phyloP scores from a whole-genome alignment of 2,888 invertebrate genomes.

The Galerucella pusilla region DNA sequence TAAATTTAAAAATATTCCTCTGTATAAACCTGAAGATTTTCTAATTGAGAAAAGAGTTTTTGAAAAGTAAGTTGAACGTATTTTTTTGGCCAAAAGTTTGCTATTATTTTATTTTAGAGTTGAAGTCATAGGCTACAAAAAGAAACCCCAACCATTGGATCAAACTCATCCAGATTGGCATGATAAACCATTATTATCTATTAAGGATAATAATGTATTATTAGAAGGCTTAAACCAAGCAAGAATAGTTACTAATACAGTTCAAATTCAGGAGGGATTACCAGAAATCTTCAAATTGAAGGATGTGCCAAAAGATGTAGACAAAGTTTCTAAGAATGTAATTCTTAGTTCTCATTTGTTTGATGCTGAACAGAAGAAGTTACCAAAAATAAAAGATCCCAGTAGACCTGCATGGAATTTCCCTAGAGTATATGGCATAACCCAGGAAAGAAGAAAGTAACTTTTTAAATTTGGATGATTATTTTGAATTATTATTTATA shows the following conservation, averaged over 20 bases:
- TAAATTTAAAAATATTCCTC: conserved; percentile 69
- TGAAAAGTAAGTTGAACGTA: conserved; percentile 48
- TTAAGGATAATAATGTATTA: conserved; percentile 73
- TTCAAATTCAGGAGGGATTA: conserved; percentile 72
- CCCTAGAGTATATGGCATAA: conserved; percentile 80
- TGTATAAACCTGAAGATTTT: conserved; percentile 73
- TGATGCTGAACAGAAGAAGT: conserved; percentile 82
- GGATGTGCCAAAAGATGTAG: conserved; percentile 67
- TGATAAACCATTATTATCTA: conserved; percentile 70
- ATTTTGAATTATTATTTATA: conserved; percentile 13
- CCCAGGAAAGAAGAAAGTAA: conserved; percentile 68
- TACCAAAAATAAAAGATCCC: conserved; percentile 79
- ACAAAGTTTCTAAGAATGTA: conserved; percentile 72
- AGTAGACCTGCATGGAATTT: conserved; percentile 77
- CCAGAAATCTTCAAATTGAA: conserved; percentile 70
- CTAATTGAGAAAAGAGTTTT: conserved; percentile 63
- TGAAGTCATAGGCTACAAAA: conserved; percentile 65
- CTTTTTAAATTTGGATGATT: background rate
- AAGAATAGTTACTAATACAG: conserved; percentile 82
- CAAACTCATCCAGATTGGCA: conserved; percentile 76
- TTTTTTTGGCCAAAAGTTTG: background rate
- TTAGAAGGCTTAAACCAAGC: conserved; percentile 82
- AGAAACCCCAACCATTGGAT: conserved; percentile 65
- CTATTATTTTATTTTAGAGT: conserved; percentile 53
- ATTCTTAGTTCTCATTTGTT: conserved; percentile 75